A percentile compares a stretch with the other conserved stretches of the same genome.
Evolutionary conservation across 2,113 vertebrate genomes (phyloP).

Genomic region (Speoplatyrhinus poulsoni): DNA sequence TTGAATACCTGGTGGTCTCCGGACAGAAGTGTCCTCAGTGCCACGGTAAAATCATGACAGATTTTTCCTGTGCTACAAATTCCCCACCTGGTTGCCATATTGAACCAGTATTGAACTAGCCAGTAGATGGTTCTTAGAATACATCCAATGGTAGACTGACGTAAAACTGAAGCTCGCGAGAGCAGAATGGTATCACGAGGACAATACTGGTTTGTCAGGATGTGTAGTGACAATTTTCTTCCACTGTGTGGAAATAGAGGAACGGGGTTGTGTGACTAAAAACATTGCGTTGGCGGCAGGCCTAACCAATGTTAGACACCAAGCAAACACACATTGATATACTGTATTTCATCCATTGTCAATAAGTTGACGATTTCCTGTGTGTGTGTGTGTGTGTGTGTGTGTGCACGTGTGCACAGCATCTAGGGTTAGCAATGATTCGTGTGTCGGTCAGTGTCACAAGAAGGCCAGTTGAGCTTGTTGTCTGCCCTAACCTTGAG

Average conservation of each 20-base stretch:
- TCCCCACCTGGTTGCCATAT: slow-evolving; percentile 83
- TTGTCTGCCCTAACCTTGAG: slow-evolving; percentile 48
- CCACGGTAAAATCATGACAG: slow-evolving; percentile 80
- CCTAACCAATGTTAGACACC: background rate
- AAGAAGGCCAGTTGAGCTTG: background rate
- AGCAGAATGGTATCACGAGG: background rate
- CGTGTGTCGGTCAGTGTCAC: slow-evolving; percentile 37
- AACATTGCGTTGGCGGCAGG: background rate
- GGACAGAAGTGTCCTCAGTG: slow-evolving; percentile 74
- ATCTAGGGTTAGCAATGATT: slow-evolving; percentile 26
- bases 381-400: background rate
- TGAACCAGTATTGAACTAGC: slow-evolving; percentile 12
- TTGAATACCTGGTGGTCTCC: slow-evolving; percentile 82
- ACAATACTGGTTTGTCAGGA: too few relatives aligned
- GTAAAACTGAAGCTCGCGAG: background rate
- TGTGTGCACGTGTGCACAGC: background rate
- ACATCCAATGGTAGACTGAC: background rate
- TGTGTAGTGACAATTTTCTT: too few relatives aligned
- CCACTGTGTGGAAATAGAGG: too few relatives aligned
- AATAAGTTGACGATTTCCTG: background rate
- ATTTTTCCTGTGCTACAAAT: slow-evolving; percentile 83
- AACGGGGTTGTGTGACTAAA: background rate
- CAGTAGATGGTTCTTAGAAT: background rate
- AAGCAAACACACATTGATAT: background rate
- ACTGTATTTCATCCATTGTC: background rate